A percentile compares a stretch with the other conserved stretches of the same genome.
These are phyloP conservation scores for Gopherus flavomarginatus DNA, from an alignment of 2,113 vertebrate genomes.

Conservation along the genomic window DNA sequence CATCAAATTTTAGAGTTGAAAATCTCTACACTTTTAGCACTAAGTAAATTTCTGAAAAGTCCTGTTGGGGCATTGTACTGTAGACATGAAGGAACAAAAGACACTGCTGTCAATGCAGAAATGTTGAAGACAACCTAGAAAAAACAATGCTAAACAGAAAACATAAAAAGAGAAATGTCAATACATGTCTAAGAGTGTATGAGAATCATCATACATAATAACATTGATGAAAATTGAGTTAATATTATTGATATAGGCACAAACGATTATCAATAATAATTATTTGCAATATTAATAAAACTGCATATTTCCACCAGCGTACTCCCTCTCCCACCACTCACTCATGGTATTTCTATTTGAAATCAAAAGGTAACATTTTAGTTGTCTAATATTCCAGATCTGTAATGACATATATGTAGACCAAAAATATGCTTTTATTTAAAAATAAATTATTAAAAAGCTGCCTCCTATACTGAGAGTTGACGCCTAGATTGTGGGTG, in stretches of 20 bases:
- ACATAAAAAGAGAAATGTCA: not conserved
- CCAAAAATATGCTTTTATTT: not conserved
- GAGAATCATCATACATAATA: not conserved
- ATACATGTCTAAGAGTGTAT: rapidly evolving
- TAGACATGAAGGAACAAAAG: rapidly evolving
- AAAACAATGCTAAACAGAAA: not conserved
- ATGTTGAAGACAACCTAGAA: not conserved
- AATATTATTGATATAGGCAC: not conserved
- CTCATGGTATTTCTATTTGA: not conserved
- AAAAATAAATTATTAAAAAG: not conserved
- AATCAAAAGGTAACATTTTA: not conserved
- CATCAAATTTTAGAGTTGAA: not conserved
- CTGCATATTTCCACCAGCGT: not conserved
- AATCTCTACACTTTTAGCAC: not conserved
- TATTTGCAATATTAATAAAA: not conserved
- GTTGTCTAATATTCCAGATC: not conserved
- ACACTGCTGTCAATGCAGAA: not conserved
- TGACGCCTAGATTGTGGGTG: not conserved
- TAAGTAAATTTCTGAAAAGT: not conserved
- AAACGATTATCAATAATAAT: not conserved
- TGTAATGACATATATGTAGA: not conserved
- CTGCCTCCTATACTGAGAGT: rapidly evolving
- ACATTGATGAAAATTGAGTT: not conserved
- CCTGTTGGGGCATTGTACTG: rapidly evolving
- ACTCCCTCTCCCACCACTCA: not conserved